Conservation (phyloP, 2,888 invertebrate genomes). For the Acanthosoma haemorrhoidale region DNA sequence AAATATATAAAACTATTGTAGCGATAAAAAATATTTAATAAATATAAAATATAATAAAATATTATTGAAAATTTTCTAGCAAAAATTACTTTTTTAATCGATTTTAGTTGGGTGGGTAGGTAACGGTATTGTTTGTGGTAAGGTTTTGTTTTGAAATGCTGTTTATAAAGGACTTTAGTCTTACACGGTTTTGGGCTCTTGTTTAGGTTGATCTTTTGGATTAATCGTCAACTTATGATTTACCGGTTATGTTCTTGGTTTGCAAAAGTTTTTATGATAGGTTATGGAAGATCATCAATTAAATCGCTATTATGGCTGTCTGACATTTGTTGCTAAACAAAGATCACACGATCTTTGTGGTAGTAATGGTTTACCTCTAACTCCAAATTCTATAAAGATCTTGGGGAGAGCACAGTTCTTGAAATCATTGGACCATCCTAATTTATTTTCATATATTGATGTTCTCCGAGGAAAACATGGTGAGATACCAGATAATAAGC, state of each 20-base stretch:
- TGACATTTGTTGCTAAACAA: conserved; percentile 82
- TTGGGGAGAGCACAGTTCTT: conserved; percentile 80
- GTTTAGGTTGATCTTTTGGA: background rate
- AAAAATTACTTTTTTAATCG: too few species aligned
- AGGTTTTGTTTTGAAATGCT: conserved; percentile 1
- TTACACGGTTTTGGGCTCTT: background rate
- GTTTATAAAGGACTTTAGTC: background rate
- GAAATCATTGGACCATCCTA: conserved; percentile 69
- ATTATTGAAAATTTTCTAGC: too few species aligned
- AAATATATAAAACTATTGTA: too few species aligned
- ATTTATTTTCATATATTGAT: conserved; percentile 85
- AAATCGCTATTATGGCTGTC: conserved; percentile 24
- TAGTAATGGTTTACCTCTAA: conserved; percentile 90
- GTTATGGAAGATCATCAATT: conserved; percentile 16
- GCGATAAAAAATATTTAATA: too few species aligned
- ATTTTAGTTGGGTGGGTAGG: background rate
- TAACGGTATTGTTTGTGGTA: background rate
- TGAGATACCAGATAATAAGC: too few species aligned
- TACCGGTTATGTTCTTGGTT: background rate
- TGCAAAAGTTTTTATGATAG: background rate
- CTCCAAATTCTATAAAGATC: conserved; percentile 93
- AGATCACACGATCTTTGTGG: conserved; percentile 89
- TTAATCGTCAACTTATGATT: background rate
- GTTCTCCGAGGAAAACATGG: conserved; percentile 91
- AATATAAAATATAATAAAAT: too few species aligned